Evolutionary conservation across 2,888 invertebrate species (phyloP).

Genomic region (Entomobrya multifasciata): DNA sequence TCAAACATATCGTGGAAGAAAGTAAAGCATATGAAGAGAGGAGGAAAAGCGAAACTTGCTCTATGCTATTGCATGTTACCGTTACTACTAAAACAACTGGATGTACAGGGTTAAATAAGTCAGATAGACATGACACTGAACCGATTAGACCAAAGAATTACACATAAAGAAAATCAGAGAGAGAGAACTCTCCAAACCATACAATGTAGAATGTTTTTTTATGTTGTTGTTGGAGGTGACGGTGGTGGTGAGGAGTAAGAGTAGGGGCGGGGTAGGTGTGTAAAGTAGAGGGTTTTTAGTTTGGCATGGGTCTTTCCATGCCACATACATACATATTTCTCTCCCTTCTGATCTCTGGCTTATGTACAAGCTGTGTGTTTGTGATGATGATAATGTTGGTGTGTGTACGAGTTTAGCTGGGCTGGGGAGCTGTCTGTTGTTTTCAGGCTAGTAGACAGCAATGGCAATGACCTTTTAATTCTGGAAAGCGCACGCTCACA

Average conservation of each 20-base stretch:
- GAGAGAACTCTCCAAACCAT: not conserved
- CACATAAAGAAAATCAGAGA: not conserved
- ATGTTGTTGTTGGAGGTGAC: conserved; percentile 4
- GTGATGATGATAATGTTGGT: conserved; percentile 8
- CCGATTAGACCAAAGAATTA: not conserved
- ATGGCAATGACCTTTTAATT: conserved; percentile 72
- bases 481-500: conserved; percentile 63
- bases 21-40: not conserved
- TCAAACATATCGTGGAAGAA: not conserved
- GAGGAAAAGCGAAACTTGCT: not conserved
- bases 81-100: not conserved
- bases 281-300: conserved; percentile 44
- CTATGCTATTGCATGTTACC: not conserved
- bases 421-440: conserved; percentile 1
- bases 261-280: conserved; percentile 46
- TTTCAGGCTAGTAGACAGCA: conserved; percentile 49
- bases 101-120: conserved; percentile 26
- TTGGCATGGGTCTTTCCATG: conserved; percentile 47
- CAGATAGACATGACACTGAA: conserved; percentile 26
- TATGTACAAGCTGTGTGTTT: conserved; percentile 14
- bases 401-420: not conserved
- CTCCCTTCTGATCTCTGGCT: conserved; percentile 3
- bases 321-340: conserved; percentile 15
- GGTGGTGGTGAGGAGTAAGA: not conserved
- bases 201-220: not conserved